Evolutionary conservation across 2,797 vertebrate species (phyloP).

Genomic region (Aldrovandia affinis): DNA sequence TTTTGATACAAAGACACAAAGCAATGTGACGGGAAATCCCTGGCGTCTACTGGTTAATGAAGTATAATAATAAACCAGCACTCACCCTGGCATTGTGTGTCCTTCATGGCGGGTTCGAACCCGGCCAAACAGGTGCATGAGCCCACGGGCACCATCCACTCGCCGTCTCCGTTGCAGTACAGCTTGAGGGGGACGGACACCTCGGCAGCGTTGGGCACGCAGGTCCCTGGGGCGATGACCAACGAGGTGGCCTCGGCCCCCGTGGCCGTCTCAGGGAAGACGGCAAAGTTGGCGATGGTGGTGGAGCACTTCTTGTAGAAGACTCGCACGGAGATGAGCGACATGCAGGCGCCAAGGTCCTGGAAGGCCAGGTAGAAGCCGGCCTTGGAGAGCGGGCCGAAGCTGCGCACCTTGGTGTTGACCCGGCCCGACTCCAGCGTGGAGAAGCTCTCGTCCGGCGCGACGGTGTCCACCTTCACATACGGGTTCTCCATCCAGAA

Average conservation of each 20-base stretch:
- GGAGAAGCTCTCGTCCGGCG: conserved; percentile 94
- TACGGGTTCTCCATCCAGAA: conserved; percentile 99
- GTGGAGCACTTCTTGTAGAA: conserved; percentile 98
- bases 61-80: neutral
- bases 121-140: conserved; percentile 91
- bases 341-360: conserved; percentile 96
- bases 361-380: conserved; percentile 98
- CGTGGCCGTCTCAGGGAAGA: conserved; percentile 94
- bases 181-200: conserved; percentile 95
- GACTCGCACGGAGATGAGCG: conserved; percentile 92
- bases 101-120: conserved; percentile 87
- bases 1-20: neutral
- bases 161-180: conserved; percentile 95
- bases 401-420: conserved; percentile 96
- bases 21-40: neutral
- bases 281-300: conserved; percentile 90
- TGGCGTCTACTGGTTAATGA: neutral
- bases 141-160: conserved; percentile 98
- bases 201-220: conserved; percentile 89
- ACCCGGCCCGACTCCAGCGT: conserved; percentile 86
- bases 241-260: conserved; percentile 94
- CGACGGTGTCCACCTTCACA: conserved; percentile 97
- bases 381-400: conserved; percentile 91
- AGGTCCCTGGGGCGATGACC: conserved; percentile 94
- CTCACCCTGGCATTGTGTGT: conserved; percentile 91